These are phyloP conservation scores for Holocentrus rufus DNA, from an alignment of 2,797 vertebrate species.

Conservation along the genomic window DNA sequence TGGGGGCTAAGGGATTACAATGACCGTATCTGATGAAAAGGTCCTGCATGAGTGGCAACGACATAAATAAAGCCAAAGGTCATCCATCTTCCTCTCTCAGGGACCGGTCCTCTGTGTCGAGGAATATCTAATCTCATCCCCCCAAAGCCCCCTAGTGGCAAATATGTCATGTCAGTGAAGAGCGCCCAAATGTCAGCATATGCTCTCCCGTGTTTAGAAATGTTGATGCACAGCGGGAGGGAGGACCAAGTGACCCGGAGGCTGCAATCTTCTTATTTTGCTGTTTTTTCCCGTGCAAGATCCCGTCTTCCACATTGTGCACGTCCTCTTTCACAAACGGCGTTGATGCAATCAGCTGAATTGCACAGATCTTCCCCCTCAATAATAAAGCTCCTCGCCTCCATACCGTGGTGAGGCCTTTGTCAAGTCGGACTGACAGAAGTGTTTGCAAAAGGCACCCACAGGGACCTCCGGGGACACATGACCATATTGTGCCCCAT, in stretches of 20 bases:
- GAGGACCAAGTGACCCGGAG: not conserved
- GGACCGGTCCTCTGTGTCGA: slow-evolving; percentile 31
- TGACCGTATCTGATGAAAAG: slow-evolving; percentile 79
- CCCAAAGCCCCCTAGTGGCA: slow-evolving; percentile 58
- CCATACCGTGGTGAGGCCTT: not conserved
- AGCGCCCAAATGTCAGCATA: slow-evolving; percentile 39
- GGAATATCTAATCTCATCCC: slow-evolving; percentile 37
- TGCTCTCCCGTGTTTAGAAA: slow-evolving; percentile 40
- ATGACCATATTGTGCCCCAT: slow-evolving; percentile 30
- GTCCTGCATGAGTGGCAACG: slow-evolving; percentile 72
- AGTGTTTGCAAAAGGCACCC: not conserved
- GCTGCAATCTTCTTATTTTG: not conserved
- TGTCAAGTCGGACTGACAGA: slow-evolving; percentile 18
- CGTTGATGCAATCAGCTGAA: no score
- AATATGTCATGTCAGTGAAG: slow-evolving; percentile 35
- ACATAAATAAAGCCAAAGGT: slow-evolving; percentile 84
- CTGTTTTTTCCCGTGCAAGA: not conserved
- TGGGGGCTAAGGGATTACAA: slow-evolving; percentile 81
- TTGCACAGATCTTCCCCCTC: not conserved
- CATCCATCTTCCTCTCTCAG: slow-evolving; percentile 63
- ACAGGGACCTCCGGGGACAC: slow-evolving; percentile 23
- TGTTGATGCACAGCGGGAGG: not conserved
- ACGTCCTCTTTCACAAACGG: no score
- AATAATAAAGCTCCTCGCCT: no score
- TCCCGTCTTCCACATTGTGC: no score